Percentiles rank a stretch among this genome's conserved stretches.
Evolutionary conservation across 2,797 vertebrate genomes (phyloP).

Genomic region (Masticophis lateralis): DNA sequence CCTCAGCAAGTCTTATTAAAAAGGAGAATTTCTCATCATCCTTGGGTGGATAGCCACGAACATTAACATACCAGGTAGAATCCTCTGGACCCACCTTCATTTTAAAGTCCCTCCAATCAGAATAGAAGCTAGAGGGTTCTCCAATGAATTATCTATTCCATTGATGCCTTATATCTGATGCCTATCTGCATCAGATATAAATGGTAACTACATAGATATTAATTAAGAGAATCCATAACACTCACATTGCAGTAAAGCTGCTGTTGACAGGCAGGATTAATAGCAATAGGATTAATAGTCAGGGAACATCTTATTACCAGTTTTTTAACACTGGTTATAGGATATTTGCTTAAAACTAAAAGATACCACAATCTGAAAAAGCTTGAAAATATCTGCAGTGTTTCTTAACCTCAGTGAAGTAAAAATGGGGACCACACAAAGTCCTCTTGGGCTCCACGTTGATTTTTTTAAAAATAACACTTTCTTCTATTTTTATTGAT

Average conservation of each 20-base stretch:
- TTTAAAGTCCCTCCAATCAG: neutral
- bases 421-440: too few species aligned
- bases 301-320: too few species aligned
- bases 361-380: neutral
- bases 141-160: neutral
- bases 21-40: neutral
- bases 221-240: too few species aligned
- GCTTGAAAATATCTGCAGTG: neutral
- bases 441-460: too few species aligned
- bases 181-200: neutral
- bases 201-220: too few species aligned
- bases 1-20: neutral
- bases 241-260: too few species aligned
- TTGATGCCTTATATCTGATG: neutral
- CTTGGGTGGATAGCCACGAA: neutral
- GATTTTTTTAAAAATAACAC: too few species aligned
- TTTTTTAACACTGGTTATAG: too few species aligned
- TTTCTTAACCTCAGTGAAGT: too few species aligned
- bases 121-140: neutral
- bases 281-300: too few species aligned
- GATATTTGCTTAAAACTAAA: neutral
- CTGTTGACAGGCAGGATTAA: too few species aligned
- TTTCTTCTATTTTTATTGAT: too few species aligned
- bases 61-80: neutral
- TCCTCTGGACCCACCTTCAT: neutral